Evolutionary conservation across 2,888 invertebrate genomes (phyloP).

Genomic region (Geotrupes spiniger): DNA sequence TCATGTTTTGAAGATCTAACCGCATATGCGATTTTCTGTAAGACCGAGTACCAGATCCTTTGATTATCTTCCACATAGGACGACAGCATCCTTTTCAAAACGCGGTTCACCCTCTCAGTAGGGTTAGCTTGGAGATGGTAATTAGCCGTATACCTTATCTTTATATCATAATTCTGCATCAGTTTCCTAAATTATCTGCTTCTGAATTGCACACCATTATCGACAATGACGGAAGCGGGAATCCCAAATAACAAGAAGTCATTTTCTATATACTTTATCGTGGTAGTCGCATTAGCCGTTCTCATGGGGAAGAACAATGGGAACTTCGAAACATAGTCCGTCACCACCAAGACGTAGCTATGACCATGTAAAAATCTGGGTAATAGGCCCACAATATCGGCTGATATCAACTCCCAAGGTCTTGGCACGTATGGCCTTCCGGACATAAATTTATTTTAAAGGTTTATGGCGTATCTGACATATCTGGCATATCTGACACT

Average conservation of each 20-base stretch:
- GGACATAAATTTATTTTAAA: slow-evolving; percentile 23
- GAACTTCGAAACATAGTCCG: slow-evolving; percentile 30
- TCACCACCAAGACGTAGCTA: slow-evolving; percentile 22
- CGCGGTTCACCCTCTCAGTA: no score
- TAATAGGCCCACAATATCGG: slow-evolving; percentile 26
- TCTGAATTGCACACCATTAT: slow-evolving; percentile 34
- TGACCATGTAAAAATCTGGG: slow-evolving; percentile 11
- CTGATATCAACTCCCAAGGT: slow-evolving; percentile 22
- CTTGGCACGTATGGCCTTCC: background rate
- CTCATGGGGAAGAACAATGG: slow-evolving; percentile 27
- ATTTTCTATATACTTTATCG: slow-evolving; percentile 23
- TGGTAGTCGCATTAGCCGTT: slow-evolving; percentile 12
- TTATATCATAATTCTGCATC: no score
- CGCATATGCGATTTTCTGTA: no score
- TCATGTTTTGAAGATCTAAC: no score
- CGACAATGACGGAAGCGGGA: slow-evolving; percentile 27
- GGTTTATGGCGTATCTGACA: slow-evolving; percentile 24
- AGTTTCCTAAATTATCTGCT: slow-evolving; percentile 24
- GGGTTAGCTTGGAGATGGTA: no score
- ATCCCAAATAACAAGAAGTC: slow-evolving; percentile 33
- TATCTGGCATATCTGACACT: slow-evolving; percentile 28
- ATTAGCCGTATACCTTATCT: no score
- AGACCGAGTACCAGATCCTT: no score
- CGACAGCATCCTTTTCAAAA: no score
- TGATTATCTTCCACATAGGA: no score